These are phyloP conservation scores for Lepetodrilus schrolli DNA, from an alignment of 2,888 invertebrate genomes.

Conservation along the genomic window DNA sequence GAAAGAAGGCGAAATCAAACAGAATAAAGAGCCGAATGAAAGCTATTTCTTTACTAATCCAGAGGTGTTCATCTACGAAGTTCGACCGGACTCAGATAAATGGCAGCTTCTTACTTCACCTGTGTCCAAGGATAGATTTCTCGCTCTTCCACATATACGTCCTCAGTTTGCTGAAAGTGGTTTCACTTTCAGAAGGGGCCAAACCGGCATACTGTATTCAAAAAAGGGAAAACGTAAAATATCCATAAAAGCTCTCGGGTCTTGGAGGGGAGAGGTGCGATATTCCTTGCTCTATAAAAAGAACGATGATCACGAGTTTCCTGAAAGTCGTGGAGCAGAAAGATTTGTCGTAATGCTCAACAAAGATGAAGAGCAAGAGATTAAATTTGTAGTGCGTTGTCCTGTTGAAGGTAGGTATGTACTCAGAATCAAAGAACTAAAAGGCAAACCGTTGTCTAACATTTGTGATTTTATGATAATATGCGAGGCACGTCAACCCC, in stretches of 20 bases:
- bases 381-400: not conserved
- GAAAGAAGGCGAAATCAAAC: not conserved
- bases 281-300: not conserved
- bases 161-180: slow-evolving; percentile 21
- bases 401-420: slow-evolving; percentile 4
- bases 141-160: slow-evolving; percentile 29
- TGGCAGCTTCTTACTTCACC: slow-evolving; percentile 51
- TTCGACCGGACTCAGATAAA: slow-evolving; percentile 46
- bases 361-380: not conserved
- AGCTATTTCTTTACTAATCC: slow-evolving; percentile 57
- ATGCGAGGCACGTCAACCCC: not conserved
- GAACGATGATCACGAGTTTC: not conserved
- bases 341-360: slow-evolving; percentile 1
- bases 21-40: slow-evolving; percentile 33
- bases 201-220: not conserved
- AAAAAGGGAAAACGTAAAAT: not conserved
- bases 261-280: not conserved
- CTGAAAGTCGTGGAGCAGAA: not conserved
- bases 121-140: slow-evolving; percentile 30
- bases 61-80: slow-evolving; percentile 46
- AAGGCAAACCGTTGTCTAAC: not conserved
- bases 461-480: slow-evolving; percentile 8
- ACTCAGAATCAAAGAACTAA: not conserved
- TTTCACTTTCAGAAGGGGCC: not conserved
- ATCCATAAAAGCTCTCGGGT: not conserved